Percentiles rank a stretch among this genome's conserved stretches.
Conservation (phyloP, 2,888 invertebrate species). For the Drosophila nigricruria region DNA sequence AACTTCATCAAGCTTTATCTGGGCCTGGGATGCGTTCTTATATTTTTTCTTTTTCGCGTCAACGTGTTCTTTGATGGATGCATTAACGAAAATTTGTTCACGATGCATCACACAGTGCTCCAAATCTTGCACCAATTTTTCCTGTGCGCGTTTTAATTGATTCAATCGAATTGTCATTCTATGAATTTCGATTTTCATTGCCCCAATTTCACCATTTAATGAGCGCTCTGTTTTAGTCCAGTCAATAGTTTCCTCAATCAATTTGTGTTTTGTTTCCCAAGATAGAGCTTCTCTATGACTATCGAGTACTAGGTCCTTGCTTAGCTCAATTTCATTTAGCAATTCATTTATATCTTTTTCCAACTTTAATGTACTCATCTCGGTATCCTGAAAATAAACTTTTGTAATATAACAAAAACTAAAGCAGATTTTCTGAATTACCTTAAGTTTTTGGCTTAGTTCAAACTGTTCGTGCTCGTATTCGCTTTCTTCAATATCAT, state of each 20-base stretch:
- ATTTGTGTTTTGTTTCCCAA: conserved; percentile 92
- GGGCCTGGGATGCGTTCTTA: conserved; percentile 86
- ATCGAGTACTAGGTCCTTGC: conserved; percentile 87
- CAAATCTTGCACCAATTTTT: conserved; percentile 87
- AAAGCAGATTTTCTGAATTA: conserved; percentile 45
- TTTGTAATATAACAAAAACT: not conserved
- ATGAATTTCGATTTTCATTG: conserved; percentile 93
- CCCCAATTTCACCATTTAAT: conserved; percentile 89
- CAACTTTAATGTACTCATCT: conserved; percentile 88
- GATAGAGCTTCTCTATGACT: conserved; percentile 90
- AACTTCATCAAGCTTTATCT: conserved; percentile 87
- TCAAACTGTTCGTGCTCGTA: conserved; percentile 87
- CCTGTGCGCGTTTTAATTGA: conserved; percentile 84
- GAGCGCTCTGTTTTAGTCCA: conserved; percentile 89
- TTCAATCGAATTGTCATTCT: conserved; percentile 90
- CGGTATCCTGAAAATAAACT: conserved; percentile 87
- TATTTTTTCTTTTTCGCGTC: conserved; percentile 85
- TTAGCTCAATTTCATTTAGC: conserved; percentile 88
- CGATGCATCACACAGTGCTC: conserved; percentile 88
- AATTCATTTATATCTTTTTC: conserved; percentile 89
- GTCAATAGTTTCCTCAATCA: conserved; percentile 90
- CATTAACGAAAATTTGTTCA: conserved; percentile 88
- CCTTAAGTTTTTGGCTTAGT: conserved; percentile 86
- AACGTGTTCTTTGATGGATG: conserved; percentile 87
- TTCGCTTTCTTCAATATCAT: conserved; percentile 86